Conservation (phyloP, 2,113 vertebrate species). For the Tauraco erythrolophus region DNA sequence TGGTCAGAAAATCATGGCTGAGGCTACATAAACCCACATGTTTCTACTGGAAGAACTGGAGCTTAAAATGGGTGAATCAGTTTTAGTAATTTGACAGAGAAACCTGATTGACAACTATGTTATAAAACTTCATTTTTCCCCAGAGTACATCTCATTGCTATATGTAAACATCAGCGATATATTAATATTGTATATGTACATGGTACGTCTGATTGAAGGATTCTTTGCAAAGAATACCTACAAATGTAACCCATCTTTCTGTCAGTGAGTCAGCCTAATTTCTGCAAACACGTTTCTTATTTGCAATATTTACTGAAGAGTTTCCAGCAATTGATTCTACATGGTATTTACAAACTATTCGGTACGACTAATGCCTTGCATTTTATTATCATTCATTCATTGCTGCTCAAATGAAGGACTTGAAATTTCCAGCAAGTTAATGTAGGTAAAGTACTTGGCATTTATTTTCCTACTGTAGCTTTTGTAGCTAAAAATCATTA, state of each 20-base stretch:
- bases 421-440: neutral
- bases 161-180: neutral
- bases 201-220: neutral
- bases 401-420: neutral
- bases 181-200: neutral
- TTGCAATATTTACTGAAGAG: neutral
- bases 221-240: neutral
- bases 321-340: constrained; percentile 16
- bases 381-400: neutral
- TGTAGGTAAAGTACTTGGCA: neutral
- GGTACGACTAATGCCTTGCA: neutral
- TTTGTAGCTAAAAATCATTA: neutral
- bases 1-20: neutral
- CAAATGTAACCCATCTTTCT: neutral
- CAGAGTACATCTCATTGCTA: neutral
- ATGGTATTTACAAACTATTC: neutral
- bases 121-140: neutral
- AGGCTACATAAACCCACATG: neutral
- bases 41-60: neutral
- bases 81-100: neutral
- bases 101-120: neutral
- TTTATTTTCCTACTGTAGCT: neutral
- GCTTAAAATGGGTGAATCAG: neutral
- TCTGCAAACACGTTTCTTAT: neutral
- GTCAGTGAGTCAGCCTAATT: neutral